These are phyloP conservation scores for Dissostichus mawsoni DNA, from an alignment of 2,113 vertebrate genomes.

Conservation along the genomic window DNA sequence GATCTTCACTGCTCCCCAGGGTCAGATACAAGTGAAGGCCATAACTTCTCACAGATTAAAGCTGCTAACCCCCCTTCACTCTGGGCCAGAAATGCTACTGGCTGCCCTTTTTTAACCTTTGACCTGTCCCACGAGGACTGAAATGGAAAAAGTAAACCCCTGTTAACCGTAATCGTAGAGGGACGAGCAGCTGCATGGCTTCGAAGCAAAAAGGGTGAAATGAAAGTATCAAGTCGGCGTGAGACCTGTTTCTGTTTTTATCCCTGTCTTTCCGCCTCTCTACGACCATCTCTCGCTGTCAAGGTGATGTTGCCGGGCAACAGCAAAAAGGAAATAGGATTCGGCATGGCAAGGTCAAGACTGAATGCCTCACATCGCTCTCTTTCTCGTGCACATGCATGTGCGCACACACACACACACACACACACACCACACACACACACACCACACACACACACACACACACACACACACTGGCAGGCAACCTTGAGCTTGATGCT, in stretches of 20 bases:
- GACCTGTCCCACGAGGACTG: slow-evolving; percentile 38
- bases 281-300: slow-evolving; percentile 47
- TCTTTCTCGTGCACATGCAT: slow-evolving; percentile 1
- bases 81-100: slow-evolving; percentile 30
- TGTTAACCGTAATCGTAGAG: slow-evolving; percentile 4
- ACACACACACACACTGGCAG: background rate
- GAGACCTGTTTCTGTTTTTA: slow-evolving; percentile 44
- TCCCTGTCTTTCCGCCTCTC: slow-evolving; percentile 24
- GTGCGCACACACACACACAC: slow-evolving; percentile 9
- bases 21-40: slow-evolving; percentile 56
- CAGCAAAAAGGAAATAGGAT: slow-evolving; percentile 67
- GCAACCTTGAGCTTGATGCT: slow-evolving; percentile 47
- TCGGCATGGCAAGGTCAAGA: slow-evolving; percentile 65
- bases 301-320: slow-evolving; percentile 77
- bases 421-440: slow-evolving; percentile 22
- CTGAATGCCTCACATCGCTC: slow-evolving; percentile 46
- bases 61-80: slow-evolving; percentile 29
- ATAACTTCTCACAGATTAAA: slow-evolving; percentile 69
- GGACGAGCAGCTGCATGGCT: background rate
- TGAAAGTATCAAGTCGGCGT: slow-evolving; percentile 15
- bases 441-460: slow-evolving; percentile 30
- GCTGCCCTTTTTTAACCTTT: slow-evolving; percentile 55
- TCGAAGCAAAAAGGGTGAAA: slow-evolving; percentile 30
- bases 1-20: slow-evolving; percentile 55
- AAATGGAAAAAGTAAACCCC: background rate